A percentile compares a stretch with the other conserved stretches of the same genome.
Evolutionary conservation across 1,140 invertebrate genomes (phyloP).

Genomic region (Cyclargus thomasi): DNA sequence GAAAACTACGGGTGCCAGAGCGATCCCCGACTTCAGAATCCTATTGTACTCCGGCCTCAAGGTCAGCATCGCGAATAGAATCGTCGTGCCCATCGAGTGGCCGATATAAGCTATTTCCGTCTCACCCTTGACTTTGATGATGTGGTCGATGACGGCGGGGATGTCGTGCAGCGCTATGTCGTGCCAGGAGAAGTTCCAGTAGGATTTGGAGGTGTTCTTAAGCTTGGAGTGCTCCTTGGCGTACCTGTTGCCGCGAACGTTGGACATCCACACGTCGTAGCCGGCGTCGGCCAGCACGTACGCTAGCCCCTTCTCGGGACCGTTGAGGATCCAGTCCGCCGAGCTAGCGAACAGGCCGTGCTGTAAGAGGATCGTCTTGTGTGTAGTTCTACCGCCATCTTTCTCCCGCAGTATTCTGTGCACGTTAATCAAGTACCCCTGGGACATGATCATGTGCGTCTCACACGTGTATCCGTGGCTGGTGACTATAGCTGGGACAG

Average conservation of each 20-base stretch:
- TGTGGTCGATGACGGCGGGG: slow-evolving; percentile 83
- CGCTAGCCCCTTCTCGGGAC: slow-evolving; percentile 78
- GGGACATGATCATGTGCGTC: slow-evolving; percentile 79
- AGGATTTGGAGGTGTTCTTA: slow-evolving; percentile 69
- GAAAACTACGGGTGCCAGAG: slow-evolving; percentile 84
- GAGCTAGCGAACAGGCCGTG: slow-evolving; percentile 87
- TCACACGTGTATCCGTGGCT: slow-evolving; percentile 81
- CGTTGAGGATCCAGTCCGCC: slow-evolving; percentile 85
- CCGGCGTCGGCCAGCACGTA: slow-evolving; percentile 78
- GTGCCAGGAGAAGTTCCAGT: slow-evolving; percentile 82
- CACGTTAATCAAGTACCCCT: slow-evolving; percentile 83
- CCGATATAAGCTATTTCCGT: slow-evolving; percentile 80
- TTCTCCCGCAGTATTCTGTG: slow-evolving; percentile 80
- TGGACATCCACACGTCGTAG: slow-evolving; percentile 82
- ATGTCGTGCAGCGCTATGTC: slow-evolving; percentile 84
- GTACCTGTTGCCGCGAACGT: slow-evolving; percentile 79
- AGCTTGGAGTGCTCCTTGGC: slow-evolving; percentile 73
- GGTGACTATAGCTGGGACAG: slow-evolving; percentile 76
- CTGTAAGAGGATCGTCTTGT: slow-evolving; percentile 79
- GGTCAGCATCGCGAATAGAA: slow-evolving; percentile 78
- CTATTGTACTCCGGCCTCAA: slow-evolving; percentile 81
- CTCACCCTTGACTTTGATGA: slow-evolving; percentile 74
- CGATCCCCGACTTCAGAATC: slow-evolving; percentile 77
- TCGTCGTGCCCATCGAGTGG: slow-evolving; percentile 81
- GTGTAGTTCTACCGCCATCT: slow-evolving; percentile 28